These are phyloP conservation scores for Chiroxiphia lanceolata DNA, from an alignment of 2,797 vertebrate genomes.

Conservation along the genomic window DNA sequence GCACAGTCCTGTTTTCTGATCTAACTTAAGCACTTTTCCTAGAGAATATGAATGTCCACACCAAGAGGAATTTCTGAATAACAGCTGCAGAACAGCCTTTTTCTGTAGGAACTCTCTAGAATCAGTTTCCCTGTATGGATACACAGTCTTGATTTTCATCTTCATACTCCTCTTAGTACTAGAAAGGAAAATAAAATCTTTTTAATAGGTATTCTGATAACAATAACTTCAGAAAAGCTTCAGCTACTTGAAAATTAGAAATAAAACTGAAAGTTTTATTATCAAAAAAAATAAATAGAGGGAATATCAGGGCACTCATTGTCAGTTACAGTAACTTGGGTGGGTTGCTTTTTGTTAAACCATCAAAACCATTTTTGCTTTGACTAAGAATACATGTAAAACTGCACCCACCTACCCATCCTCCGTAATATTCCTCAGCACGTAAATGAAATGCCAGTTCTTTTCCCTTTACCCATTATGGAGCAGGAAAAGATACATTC, in stretches of 20 bases:
- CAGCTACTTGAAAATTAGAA: not conserved
- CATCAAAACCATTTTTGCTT: not conserved
- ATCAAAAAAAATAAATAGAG: not conserved
- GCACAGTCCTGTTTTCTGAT: slow-evolving; percentile 20
- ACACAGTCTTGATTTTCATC: not conserved
- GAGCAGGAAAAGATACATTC: not conserved
- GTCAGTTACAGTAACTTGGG: not conserved
- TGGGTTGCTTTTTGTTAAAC: not conserved
- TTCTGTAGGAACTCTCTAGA: not conserved
- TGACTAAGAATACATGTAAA: not conserved
- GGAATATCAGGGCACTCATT: not conserved
- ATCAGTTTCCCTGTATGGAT: not conserved
- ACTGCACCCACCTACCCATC: not conserved
- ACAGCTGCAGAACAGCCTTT: slow-evolving; percentile 6
- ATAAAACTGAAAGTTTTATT: not conserved
- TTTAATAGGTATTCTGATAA: not conserved
- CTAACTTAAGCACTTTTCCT: slow-evolving; percentile 28
- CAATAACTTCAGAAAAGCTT: not conserved
- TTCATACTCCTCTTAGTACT: not conserved
- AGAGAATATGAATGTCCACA: not conserved
- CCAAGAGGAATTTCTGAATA: not conserved
- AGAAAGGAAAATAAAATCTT: not conserved
- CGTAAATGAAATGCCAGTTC: not conserved
- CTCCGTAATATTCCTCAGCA: not conserved
- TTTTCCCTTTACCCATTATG: not conserved